Evolutionary conservation across 2,113 vertebrate species (phyloP), one percentile per base, ranked within the genome.

Genomic region (Leptodactylus fuscus): DNA sequence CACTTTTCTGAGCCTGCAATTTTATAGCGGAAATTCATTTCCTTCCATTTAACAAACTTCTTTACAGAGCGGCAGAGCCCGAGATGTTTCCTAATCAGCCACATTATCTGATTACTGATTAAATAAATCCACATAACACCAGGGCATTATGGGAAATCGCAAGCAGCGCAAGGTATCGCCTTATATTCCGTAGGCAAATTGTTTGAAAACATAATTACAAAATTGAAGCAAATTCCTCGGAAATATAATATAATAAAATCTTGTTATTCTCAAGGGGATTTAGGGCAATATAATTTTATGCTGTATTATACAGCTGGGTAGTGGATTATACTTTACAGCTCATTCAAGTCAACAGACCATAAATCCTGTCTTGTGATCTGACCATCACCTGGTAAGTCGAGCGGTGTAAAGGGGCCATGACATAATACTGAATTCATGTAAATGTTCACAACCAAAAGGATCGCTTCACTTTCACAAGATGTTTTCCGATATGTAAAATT

Each of bases 71-170:
- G 32, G 60, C 22, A 41, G 78, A 29, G n/a, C 48, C 5, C 1
- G 79, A 67, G 38, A 67, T 81, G 41, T 81, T 67, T 81, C 24
- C 58, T 81, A 81, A 81, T 81, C 38, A 81, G 38, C 22, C 79
- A 81, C 79, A 81, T 67, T 80, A 80, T 80, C 77, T 80, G 53
- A 80, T 80, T 80, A 80, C 77, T 80, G 77, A 80, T 80, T 80
- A 80, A 80, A 80, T 80, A 80, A 80, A 80, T 62, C 77, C 77
- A 80, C n/a, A 41, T 80, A 80, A 80, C 77, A 60, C 53, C 77
- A 11, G 55, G 38, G 77, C 34, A 80, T 80, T 80, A 80, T 80
- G 49, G 34, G 77, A 20, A 62, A 80, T 80, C 77, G 34, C 53
- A 62, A 13, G 38, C 7, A 41, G 77, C 18, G 34, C 13, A 60